Percentiles rank a stretch among this genome's conserved stretches.
Evolutionary conservation across 2,797 vertebrate genomes (phyloP).

Genomic region (Odontamblyopus lacepedii): DNA sequence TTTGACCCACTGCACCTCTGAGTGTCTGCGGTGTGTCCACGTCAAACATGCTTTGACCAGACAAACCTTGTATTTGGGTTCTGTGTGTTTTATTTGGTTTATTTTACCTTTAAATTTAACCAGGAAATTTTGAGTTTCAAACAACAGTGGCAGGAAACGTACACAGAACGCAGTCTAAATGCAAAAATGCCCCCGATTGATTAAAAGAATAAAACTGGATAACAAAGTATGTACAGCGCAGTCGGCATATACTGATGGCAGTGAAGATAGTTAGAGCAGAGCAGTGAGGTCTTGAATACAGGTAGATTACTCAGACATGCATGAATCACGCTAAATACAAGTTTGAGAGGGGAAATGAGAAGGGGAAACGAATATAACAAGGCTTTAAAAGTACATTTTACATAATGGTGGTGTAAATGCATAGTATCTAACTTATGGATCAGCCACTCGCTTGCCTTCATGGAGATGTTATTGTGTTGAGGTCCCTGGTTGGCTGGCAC

Average conservation of each 20-base stretch:
- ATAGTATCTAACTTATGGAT: too few relatives aligned
- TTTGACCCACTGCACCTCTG: not conserved
- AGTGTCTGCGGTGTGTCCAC: not conserved
- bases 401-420: too few relatives aligned
- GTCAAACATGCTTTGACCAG: not conserved
- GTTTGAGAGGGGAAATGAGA: too few relatives aligned
- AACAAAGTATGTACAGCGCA: too few relatives aligned
- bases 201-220: too few relatives aligned
- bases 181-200: not conserved
- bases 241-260: too few relatives aligned
- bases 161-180: not conserved
- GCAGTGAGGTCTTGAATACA: too few relatives aligned
- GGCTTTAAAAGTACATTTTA: too few relatives aligned
- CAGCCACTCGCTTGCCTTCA: not conserved
- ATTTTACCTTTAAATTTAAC: not conserved
- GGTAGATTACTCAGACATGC: too few relatives aligned
- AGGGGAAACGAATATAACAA: too few relatives aligned
- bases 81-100: not conserved
- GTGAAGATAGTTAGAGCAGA: too few relatives aligned
- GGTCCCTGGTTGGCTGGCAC: slow-evolving; percentile 54
- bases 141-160: slow-evolving; percentile 22
- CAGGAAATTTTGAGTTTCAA: slow-evolving; percentile 42
- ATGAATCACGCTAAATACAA: too few relatives aligned
- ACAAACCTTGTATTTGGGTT: not conserved
- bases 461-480: slow-evolving; percentile 55